Conservation (phyloP, 2,113 vertebrate species). For the Falco punctatus region DNA sequence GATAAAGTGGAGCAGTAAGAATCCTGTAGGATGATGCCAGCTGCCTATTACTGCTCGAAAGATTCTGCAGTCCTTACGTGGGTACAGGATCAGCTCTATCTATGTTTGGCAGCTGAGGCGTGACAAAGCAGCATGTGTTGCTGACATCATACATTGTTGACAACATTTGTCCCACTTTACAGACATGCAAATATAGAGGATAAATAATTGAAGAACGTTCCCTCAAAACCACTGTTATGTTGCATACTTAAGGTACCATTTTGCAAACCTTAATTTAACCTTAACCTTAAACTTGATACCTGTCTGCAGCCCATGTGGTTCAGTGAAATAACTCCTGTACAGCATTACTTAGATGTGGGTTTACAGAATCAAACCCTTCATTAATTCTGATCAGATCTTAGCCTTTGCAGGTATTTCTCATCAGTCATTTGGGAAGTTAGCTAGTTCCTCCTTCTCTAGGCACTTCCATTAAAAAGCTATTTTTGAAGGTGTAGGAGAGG, state of each 20-base stretch:
- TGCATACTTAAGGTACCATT: not conserved
- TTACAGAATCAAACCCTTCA: not conserved
- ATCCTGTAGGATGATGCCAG: not conserved
- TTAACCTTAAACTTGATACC: not conserved
- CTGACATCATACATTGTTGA: not conserved
- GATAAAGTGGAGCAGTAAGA: not conserved
- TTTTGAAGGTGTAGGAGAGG: not conserved
- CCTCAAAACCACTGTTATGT: not conserved
- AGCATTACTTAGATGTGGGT: not conserved
- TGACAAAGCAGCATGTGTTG: not conserved
- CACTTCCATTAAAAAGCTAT: not conserved
- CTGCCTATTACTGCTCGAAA: not conserved
- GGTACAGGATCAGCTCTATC: not conserved
- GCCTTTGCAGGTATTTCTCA: not conserved
- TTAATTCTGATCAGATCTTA: conserved; percentile 2
- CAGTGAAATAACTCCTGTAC: not conserved
- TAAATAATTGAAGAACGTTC: not conserved
- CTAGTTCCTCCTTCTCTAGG: not conserved
- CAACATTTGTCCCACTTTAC: not conserved
- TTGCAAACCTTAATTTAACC: not conserved
- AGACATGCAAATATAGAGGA: not conserved
- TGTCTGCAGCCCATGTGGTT: not conserved
- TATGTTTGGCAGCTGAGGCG: not conserved
- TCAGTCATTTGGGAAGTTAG: not conserved
- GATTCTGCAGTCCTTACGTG: not conserved